These are phyloP conservation scores for Numenius arquata DNA, from an alignment of 2,113 vertebrate species.

Conservation along the genomic window DNA sequence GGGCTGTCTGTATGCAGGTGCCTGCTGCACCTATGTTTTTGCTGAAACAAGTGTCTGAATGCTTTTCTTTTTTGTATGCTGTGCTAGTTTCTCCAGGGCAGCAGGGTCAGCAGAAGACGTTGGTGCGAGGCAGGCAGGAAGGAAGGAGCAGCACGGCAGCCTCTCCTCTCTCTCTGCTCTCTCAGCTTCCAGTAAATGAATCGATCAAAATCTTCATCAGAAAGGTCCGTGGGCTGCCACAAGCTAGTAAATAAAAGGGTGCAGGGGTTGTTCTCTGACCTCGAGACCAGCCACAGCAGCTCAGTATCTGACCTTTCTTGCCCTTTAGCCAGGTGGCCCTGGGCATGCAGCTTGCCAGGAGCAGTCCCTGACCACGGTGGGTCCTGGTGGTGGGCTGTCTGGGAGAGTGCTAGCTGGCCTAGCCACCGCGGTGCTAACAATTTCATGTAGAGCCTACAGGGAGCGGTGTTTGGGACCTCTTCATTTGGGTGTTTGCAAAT, in stretches of 20 bases:
- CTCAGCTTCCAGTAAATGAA: neutral
- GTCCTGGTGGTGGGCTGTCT: rapidly evolving
- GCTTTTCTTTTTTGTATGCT: neutral
- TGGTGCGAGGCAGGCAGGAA: neutral
- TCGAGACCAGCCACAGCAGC: neutral
- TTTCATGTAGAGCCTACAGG: neutral
- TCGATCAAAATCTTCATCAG: neutral
- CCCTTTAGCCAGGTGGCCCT: neutral
- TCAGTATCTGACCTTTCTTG: neutral
- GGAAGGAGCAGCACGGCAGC: neutral
- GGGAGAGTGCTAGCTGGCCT: neutral
- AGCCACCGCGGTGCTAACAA: neutral
- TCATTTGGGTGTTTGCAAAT: neutral
- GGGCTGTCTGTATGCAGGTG: neutral
- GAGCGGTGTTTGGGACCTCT: rapidly evolving
- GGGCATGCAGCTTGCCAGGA: neutral
- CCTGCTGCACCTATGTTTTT: neutral
- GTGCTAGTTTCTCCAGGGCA: neutral
- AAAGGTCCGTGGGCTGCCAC: neutral
- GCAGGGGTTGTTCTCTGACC: neutral
- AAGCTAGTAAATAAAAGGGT: neutral
- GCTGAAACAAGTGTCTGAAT: neutral
- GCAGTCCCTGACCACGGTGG: neutral
- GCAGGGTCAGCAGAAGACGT: neutral
- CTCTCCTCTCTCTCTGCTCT: neutral